Evolutionary conservation across 2,797 vertebrate genomes (phyloP).

Genomic region (Cercopithecus neglectus): DNA sequence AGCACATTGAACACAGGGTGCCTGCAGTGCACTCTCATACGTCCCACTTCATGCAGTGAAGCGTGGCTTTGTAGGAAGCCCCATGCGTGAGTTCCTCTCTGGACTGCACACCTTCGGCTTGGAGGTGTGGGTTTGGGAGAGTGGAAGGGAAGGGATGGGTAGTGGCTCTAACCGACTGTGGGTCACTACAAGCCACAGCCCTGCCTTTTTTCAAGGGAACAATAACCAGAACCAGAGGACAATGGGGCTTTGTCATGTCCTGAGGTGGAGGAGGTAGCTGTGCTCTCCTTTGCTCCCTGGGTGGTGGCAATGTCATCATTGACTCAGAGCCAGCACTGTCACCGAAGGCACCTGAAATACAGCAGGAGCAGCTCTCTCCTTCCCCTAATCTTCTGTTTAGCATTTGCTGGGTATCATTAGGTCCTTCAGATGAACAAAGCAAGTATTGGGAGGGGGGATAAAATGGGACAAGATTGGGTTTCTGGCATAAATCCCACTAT

Average conservation of each 20-base stretch:
- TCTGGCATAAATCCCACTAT: not conserved
- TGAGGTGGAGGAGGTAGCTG: constrained; percentile 82
- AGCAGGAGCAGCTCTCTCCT: constrained; percentile 70
- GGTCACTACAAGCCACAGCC: not conserved
- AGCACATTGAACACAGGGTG: not conserved
- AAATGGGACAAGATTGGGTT: not conserved
- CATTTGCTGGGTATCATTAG: not conserved
- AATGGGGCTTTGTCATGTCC: constrained; percentile 81
- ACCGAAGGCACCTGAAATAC: constrained; percentile 80
- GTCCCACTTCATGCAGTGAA: not conserved
- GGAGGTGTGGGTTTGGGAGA: not conserved
- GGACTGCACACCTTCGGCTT: not conserved
- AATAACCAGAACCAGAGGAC: constrained; percentile 86
- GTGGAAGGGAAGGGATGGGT: not conserved
- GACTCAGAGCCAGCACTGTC: constrained; percentile 84
- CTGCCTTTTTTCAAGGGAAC: constrained; percentile 53
- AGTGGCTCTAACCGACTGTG: not conserved
- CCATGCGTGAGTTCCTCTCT: constrained; percentile 74
- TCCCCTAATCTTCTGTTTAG: constrained; percentile 27
- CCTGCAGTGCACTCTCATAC: not conserved
- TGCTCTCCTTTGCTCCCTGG: constrained; percentile 47
- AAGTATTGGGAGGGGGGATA: not conserved
- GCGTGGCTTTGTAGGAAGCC: not conserved
- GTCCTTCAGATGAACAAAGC: not conserved
- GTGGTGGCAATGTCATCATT: constrained; percentile 85